Evolutionary conservation across 2,888 invertebrate genomes (phyloP).

Genomic region (Drosophila picticornis): DNA sequence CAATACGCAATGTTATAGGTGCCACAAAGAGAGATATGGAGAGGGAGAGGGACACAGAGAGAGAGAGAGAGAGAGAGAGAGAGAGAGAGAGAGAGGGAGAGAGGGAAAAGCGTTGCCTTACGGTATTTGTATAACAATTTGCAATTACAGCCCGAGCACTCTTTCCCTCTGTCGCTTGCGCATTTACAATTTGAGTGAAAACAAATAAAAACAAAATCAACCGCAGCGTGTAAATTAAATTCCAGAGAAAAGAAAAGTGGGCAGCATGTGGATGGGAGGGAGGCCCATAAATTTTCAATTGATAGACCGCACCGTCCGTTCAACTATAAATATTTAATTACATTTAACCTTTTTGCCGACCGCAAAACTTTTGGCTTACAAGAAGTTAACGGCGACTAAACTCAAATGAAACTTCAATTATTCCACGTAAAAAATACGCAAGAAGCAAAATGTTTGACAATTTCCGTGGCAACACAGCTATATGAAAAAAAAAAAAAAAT

Average conservation of each 20-base stretch:
- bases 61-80: not conserved
- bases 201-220: constrained; percentile 62
- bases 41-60: not conserved
- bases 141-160: constrained; percentile 35
- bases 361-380: constrained; percentile 50
- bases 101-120: constrained; percentile 15
- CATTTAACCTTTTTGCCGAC: constrained; percentile 65
- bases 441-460: constrained; percentile 45
- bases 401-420: constrained; percentile 79
- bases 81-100: not conserved
- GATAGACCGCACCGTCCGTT: constrained; percentile 44
- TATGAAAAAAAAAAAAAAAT: constrained; percentile 13
- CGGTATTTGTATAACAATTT: constrained; percentile 59
- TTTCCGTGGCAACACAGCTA: constrained; percentile 24
- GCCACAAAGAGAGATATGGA: not conserved
- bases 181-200: constrained; percentile 72
- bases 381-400: constrained; percentile 38
- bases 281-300: constrained; percentile 71
- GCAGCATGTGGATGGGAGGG: not conserved
- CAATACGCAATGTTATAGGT: constrained; percentile 6
- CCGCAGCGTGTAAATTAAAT: constrained; percentile 66
- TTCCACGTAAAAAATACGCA: constrained; percentile 77
- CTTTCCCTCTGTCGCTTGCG: not conserved
- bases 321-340: constrained; percentile 77
- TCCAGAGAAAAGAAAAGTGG: constrained; percentile 18